phyloP scores from a whole-genome alignment of 1,140 invertebrate species.

The Cyphomyrmex costatus region DNA sequence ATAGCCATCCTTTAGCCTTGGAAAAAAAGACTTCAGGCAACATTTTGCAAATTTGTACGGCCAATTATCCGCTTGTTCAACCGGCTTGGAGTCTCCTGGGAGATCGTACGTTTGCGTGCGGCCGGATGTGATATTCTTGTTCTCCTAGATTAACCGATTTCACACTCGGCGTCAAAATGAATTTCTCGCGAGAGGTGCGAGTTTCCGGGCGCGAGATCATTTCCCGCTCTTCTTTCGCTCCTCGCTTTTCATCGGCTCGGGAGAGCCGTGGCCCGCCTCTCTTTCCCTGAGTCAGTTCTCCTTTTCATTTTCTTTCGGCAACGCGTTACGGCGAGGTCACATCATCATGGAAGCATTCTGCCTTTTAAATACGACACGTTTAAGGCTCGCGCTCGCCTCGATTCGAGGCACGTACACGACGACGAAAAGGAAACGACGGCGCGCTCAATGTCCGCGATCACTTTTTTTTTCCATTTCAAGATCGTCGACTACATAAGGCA shows the following conservation, averaged over 20 bases:
- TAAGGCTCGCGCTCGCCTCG: constrained; percentile 41
- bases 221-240: constrained; percentile 17
- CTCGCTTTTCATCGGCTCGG: constrained; percentile 18
- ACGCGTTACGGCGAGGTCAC: constrained; percentile 25
- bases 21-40: not conserved
- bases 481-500: not conserved
- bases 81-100: not conserved
- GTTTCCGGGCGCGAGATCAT: not conserved
- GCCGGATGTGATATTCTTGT: not conserved
- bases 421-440: constrained; percentile 43
- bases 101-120: not conserved
- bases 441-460: constrained; percentile 13
- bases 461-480: constrained; percentile 33
- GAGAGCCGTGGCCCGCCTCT: not conserved
- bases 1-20: not conserved
- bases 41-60: not conserved
- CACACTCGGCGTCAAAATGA: not conserved
- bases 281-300: not conserved
- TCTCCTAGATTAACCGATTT: not conserved
- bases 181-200: constrained; percentile 9
- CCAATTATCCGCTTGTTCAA: not conserved
- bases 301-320: constrained; percentile 49
- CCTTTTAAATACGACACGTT: constrained; percentile 48
- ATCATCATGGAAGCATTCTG: not conserved
- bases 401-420: constrained; percentile 44